These are phyloP conservation scores for Neogobius melanostomus DNA, from an alignment of 2,113 vertebrate genomes.

Conservation along the genomic window DNA sequence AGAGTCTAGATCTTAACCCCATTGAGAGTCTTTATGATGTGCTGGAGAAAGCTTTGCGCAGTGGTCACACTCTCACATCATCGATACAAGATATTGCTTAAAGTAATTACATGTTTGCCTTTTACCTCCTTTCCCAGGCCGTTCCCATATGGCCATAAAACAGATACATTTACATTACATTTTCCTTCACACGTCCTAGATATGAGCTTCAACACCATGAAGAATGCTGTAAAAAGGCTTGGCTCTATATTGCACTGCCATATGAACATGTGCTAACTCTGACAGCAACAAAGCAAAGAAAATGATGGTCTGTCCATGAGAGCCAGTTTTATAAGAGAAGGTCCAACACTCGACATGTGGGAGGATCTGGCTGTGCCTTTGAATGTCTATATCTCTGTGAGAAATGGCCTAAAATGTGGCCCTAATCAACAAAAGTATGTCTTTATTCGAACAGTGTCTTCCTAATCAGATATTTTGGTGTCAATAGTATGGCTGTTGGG, in stretches of 20 bases:
- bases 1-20: no score
- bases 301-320: not conserved
- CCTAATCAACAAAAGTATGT: not conserved
- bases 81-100: no score
- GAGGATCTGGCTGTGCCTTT: not conserved
- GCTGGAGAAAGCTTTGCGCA: no score
- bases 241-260: not conserved
- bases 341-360: not conserved
- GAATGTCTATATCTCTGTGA: not conserved
- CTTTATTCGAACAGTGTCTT: not conserved
- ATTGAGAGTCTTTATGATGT: no score
- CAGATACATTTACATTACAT: slow-evolving; percentile 8
- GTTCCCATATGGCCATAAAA: slow-evolving; percentile 9
- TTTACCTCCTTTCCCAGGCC: not conserved
- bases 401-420: not conserved
- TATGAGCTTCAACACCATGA: slow-evolving; percentile 1
- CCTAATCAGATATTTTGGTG: not conserved
- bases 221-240: slow-evolving; percentile 1
- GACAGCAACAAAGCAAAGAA: not conserved
- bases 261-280: slow-evolving; percentile 7
- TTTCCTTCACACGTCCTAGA: slow-evolving; percentile 1
- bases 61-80: no score
- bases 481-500: no score
- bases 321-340: not conserved
- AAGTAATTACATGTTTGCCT: not conserved